These are phyloP conservation scores for Athetis lepigone DNA, from an alignment of 2,888 invertebrate species.

Conservation along the genomic window DNA sequence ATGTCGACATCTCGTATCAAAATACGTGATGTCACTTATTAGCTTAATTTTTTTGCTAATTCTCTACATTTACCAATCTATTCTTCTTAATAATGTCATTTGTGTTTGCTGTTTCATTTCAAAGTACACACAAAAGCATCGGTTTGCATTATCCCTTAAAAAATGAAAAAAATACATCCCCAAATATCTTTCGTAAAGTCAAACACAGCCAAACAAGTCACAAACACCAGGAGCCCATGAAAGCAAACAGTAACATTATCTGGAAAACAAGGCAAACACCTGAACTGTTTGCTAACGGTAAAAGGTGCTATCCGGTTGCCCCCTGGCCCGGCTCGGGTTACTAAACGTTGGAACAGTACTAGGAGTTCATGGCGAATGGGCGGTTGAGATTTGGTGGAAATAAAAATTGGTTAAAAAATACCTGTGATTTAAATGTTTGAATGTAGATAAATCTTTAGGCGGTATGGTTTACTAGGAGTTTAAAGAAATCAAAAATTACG, in stretches of 20 bases:
- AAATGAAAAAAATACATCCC: constrained; percentile 19
- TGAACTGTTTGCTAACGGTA: constrained; percentile 74
- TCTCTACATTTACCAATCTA: too few relatives aligned
- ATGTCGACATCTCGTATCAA: too few relatives aligned
- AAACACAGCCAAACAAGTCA: constrained; percentile 51
- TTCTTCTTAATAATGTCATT: too few relatives aligned
- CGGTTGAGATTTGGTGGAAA: constrained; percentile 9
- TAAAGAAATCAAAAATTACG: too few relatives aligned
- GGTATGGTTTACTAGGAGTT: too few relatives aligned
- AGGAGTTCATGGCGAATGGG: constrained; percentile 38
- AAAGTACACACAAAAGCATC: too few relatives aligned
- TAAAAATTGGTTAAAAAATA: neutral
- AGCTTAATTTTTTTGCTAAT: too few relatives aligned
- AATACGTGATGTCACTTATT: too few relatives aligned
- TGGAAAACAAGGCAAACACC: constrained; percentile 69
- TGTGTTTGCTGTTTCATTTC: too few relatives aligned
- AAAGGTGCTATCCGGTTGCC: constrained; percentile 73
- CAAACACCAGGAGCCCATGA: constrained; percentile 51
- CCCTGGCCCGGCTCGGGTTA: constrained; percentile 59
- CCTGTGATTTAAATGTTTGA: neutral
- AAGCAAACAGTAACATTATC: constrained; percentile 60
- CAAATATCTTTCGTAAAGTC: constrained; percentile 14
- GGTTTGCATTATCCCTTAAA: neutral
- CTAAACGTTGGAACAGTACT: constrained; percentile 60
- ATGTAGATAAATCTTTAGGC: too few relatives aligned